Base-by-base conservation (phyloP, 2,797 vertebrate species). In the Amazonetta brasiliensis region DNA sequence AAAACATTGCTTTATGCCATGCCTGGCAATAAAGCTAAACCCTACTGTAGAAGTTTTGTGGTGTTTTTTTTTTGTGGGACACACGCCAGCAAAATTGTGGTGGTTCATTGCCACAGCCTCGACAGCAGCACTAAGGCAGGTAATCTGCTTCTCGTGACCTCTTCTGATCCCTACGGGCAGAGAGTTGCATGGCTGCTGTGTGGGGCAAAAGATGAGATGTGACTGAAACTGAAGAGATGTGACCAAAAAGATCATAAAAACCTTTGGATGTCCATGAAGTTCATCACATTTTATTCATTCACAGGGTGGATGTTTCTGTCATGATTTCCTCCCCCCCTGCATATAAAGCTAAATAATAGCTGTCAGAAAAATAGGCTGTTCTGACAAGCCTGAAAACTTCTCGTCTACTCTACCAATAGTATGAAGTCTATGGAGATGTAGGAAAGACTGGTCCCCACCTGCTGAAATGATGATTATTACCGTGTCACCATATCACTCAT, bases 1-100 rank as follows among this genome's bases (percentile, higher is more conserved):
- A 94, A 94, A 92, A 59, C 0, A 12, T 52, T 48, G 22, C 63
- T 96, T 90, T 39, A 18, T 64, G 37, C 37, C 37, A 2, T 0
- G 10, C 28, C 52, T 55, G 84, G 31, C 26, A 87, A 54, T 66
- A 60, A 52, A 93, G 64, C 44, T 75, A 12, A 80, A 88, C 20
- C 21, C 37, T 52, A 26, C 50, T 33, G 44, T 25, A 44, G 4
- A 20, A 8, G 69, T 35, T 6, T 11, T 14, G 12, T 46, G 1
- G 22, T 44, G n/a, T n/a, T 22, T 21, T 46, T 46, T 22, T 46
- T 48, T 10, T 16, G 17, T 9, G 26, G 6, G 44, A 41, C 37
- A 56, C 12, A 0, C 5, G 0, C 2, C 0, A 35, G 58, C 41
- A 52, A 56, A 63, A 43, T 50, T 0, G 2, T 41, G 39, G n/a